Evolutionary conservation across 2,888 invertebrate species (phyloP), one percentile per base, ranked within the genome.

Genomic region (Malacosoma neustria): DNA sequence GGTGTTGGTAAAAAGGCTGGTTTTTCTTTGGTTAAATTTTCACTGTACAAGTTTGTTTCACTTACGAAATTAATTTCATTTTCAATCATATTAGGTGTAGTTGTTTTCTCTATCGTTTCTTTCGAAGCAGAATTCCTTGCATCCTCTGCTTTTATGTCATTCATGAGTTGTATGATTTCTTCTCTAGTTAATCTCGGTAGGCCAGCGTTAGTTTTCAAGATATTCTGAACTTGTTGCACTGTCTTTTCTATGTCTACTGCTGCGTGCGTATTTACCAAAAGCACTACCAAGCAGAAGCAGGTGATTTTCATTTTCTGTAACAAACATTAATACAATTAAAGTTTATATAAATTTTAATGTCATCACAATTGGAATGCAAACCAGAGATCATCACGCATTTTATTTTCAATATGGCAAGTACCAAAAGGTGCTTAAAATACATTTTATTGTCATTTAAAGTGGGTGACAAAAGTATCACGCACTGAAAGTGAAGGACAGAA

Each of bases 131-230:
- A 61, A 36, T 54, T 65, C 41, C 69, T 80, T 4, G 76, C 67
- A 49, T 89, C 89, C 56, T 85, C 81, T 39, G 81, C 74, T 41
- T 88, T 87, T 35, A 92, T 90, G 48, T 93, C 92, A 46, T 90
- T 88, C 3, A 92, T 66, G 11, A 92, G 82, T 44, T 89, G 87
- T 14, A 92, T 65, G 42, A 92, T 92, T 59, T 93, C 90, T 5
- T 88, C 87, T 51, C 91, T 75, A 0, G 88, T 87, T 14, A 92
- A 66, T 42, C 90, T 79, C 1, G 92, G 92, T 34, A 92, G 62
- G n/a, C 79, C 76, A 2, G 89, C 76, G 61, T 92, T 89, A 3
- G 84, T 69, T 52, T 87, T 79, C 5, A 93, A 72, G 49, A 92
- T 87, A 29, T 65, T 85, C 55, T 92, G 89, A 2, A 93, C 92